These are phyloP conservation scores for Ormyrus nitidulus DNA, from an alignment of 2,888 invertebrate species.

Conservation along the genomic window DNA sequence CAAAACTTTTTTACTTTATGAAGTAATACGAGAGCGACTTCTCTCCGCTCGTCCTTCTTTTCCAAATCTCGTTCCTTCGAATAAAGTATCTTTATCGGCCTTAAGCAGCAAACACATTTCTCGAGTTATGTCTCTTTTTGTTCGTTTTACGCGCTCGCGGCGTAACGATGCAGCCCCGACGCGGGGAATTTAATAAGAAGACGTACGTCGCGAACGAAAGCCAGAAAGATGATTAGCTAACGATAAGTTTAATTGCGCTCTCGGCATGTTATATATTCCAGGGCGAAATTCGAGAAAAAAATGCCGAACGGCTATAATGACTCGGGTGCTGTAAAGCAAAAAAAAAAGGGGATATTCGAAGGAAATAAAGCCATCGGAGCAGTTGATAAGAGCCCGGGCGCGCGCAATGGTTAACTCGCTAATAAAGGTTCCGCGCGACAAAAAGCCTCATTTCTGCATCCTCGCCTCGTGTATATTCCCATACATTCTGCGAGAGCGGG, in stretches of 20 bases:
- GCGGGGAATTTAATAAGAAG: too few relatives aligned
- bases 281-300: too few relatives aligned
- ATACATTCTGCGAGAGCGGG: not conserved
- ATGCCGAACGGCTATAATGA: too few relatives aligned
- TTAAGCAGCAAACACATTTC: slow-evolving; percentile 41
- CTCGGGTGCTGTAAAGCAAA: not conserved
- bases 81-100: slow-evolving; percentile 50
- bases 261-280: too few relatives aligned
- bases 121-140: slow-evolving; percentile 34
- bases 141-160: slow-evolving; percentile 6
- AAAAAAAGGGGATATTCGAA: not conserved
- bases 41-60: slow-evolving; percentile 20
- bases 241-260: too few relatives aligned
- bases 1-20: slow-evolving; percentile 57
- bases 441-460: slow-evolving; percentile 36
- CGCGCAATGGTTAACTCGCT: slow-evolving; percentile 28
- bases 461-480: slow-evolving; percentile 1
- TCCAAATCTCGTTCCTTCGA: slow-evolving; percentile 14
- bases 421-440: slow-evolving; percentile 36
- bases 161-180: not conserved
- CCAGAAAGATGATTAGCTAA: too few relatives aligned
- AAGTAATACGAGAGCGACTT: slow-evolving; percentile 51
- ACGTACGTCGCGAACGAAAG: too few relatives aligned
- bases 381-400: slow-evolving; percentile 30
- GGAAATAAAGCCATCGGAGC: slow-evolving; percentile 15